phyloP scores from a whole-genome alignment of 2,888 invertebrate species.

The Agelastica alni region DNA sequence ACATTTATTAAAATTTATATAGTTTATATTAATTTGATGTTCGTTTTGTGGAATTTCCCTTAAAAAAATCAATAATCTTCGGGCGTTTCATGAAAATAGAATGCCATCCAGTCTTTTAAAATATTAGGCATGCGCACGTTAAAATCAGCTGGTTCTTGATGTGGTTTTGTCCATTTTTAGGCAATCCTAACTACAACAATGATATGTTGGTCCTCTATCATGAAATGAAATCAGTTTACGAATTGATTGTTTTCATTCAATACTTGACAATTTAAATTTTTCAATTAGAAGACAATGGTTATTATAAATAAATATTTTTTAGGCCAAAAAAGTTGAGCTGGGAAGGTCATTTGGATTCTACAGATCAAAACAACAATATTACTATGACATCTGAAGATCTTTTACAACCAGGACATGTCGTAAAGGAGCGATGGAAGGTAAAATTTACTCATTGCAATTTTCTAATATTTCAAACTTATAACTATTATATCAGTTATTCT shows the following conservation, averaged over 20 bases:
- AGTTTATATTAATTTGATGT: no score
- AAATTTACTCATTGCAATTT: conserved; percentile 45
- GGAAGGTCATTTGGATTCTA: conserved; percentile 57
- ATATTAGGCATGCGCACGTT: conserved; percentile 42
- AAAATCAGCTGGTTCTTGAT: conserved; percentile 47
- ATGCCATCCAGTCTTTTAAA: conserved; percentile 41
- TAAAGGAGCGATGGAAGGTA: conserved; percentile 99
- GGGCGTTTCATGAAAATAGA: conserved; percentile 47
- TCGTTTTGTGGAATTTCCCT: conserved; percentile 37
- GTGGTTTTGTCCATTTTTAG: conserved; percentile 38
- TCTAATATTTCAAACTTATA: no score
- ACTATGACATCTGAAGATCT: conserved; percentile 92
- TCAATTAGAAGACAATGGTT: background rate
- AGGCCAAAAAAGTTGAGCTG: conserved; percentile 56
- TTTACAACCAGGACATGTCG: conserved; percentile 93
- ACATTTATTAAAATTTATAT: no score
- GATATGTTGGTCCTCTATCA: conserved; percentile 36
- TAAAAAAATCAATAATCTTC: conserved; percentile 53
- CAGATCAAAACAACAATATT: conserved; percentile 71
- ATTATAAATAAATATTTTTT: conserved; percentile 30
- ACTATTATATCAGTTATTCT: no score
- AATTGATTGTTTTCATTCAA: conserved; percentile 21
- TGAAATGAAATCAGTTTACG: conserved; percentile 24
- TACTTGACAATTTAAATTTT: background rate
- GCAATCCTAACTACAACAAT: conserved; percentile 41